Evolutionary conservation across 2,888 invertebrate species (phyloP).

Genomic region (Melanostoma scalare): DNA sequence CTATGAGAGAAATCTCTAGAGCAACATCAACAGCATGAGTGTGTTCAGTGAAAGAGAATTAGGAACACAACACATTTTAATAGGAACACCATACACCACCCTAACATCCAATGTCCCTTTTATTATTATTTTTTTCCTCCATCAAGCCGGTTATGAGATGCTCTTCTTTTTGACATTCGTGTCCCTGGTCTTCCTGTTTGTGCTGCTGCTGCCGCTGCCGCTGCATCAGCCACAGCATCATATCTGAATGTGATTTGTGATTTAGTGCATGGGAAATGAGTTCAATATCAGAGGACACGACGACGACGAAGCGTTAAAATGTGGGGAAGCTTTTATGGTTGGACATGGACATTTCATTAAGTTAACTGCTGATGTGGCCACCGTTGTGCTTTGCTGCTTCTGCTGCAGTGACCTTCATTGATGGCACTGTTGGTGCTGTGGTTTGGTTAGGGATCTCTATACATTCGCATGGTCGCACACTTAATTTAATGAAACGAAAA

Average conservation of each 20-base stretch:
- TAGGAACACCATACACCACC: conserved; percentile 53
- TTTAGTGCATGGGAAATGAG: conserved; percentile 68
- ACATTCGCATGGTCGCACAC: conserved; percentile 64
- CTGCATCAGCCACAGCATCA: conserved; percentile 16
- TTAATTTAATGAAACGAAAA: conserved; percentile 69
- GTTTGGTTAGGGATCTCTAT: conserved; percentile 33
- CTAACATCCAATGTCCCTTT: conserved; percentile 26
- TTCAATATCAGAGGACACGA: conserved; percentile 64
- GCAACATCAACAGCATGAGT: conserved; percentile 32
- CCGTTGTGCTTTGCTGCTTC: conserved; percentile 5
- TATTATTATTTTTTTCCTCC: conserved; percentile 6
- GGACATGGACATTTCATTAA: conserved; percentile 65
- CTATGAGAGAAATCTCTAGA: conserved; percentile 53
- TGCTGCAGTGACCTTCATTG: conserved; percentile 67
- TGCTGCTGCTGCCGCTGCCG: background rate
- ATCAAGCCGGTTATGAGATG: conserved; percentile 43
- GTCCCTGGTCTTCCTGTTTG: conserved; percentile 35
- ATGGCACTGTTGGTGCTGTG: conserved; percentile 16
- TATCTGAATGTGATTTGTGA: conserved; percentile 69
- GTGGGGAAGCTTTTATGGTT: conserved; percentile 17
- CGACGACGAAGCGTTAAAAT: conserved; percentile 27
- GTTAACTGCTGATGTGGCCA: conserved; percentile 56
- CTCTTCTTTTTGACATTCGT: conserved; percentile 55
- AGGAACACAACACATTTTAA: conserved; percentile 56
- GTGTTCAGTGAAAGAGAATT: conserved; percentile 36